phyloP scores from a whole-genome alignment of 1,140 invertebrate species.

The Lordiphosa stackelbergi region DNA sequence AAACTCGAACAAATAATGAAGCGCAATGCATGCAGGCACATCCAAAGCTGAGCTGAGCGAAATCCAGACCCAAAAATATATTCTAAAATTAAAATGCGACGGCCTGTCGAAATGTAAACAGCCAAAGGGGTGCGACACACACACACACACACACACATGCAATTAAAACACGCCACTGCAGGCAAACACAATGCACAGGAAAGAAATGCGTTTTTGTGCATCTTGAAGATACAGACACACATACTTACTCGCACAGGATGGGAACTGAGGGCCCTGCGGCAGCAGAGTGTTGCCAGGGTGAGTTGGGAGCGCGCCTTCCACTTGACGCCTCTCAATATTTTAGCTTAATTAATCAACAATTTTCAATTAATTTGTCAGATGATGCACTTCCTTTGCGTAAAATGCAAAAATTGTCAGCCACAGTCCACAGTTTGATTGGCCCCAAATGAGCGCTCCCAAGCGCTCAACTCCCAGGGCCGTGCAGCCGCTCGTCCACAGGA shows the following conservation, averaged over 20 bases:
- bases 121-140: conserved; percentile 63
- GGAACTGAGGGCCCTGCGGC: conserved; percentile 12
- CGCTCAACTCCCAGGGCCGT: conserved; percentile 8
- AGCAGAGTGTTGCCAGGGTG: conserved; percentile 23
- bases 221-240: conserved; percentile 53
- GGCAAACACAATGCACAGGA: conserved; percentile 39
- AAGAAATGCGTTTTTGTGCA: conserved; percentile 72
- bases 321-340: conserved; percentile 3
- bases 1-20: conserved; percentile 53
- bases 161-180: conserved; percentile 46
- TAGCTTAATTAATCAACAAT: conserved; percentile 43
- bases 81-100: conserved; percentile 74
- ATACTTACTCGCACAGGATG: conserved; percentile 8
- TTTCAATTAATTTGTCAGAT: conserved; percentile 46
- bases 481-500: conserved; percentile 32
- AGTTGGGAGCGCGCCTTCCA: not conserved
- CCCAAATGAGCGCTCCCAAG: conserved; percentile 58
- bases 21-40: conserved; percentile 57
- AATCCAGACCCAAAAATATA: conserved; percentile 75
- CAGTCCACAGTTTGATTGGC: conserved; percentile 41
- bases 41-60: conserved; percentile 65
- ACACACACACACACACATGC: conserved; percentile 26
- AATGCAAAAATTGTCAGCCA: conserved; percentile 11
- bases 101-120: conserved; percentile 71
- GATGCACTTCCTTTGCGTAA: conserved; percentile 55